Base-by-base conservation (phyloP, 2,113 vertebrate species). In the Tyrannus savana region DNA sequence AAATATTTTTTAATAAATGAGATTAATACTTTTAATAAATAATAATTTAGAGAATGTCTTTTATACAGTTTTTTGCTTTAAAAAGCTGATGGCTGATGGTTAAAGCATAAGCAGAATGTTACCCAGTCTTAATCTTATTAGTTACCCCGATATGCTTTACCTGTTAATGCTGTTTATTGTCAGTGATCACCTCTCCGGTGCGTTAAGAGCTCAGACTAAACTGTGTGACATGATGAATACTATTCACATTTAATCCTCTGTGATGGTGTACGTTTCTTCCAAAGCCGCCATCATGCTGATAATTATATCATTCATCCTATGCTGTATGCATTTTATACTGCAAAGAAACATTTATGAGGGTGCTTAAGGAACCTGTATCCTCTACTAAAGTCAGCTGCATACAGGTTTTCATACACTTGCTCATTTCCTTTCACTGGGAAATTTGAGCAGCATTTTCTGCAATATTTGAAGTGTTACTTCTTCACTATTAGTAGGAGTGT, bases 401-500 rank as follows among this genome's bases (percentile, higher is more conserved):
- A 63, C 46, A 72, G 19, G 62, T 91, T 83, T 82, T 93, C 55
- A 58, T 69, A 85, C 16, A 25, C 72, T 94, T 84, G 80, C 24
- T 92, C 68, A 87, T 90, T 71, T 25, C n/a, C 7, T 24, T 92
- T 89, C 55, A 50, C 7, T 88, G 77, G 55, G 80, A 95, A 97
- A 87, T 78, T 33, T 91, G 67, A 96, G 58, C 68, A 72, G 42
- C 17, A 91, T 78, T 96, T 84, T 95, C 90, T 73, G 15, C 82
- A 93, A n/a, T 90, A 89, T 90, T 91, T 96, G 76, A 94, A 85
- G 33, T 76, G 49, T 84, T 90, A 93, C 15, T 84, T 72, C 12
- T 41, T 41, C 39, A 41, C 39, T 41, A 12, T 41, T 41, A 66
- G 39, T 77, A 94, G 66, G 69, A 94, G 31, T 46, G 41, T 79